Conservation (phyloP, 2,888 invertebrate genomes). For the Amiota minor region DNA sequence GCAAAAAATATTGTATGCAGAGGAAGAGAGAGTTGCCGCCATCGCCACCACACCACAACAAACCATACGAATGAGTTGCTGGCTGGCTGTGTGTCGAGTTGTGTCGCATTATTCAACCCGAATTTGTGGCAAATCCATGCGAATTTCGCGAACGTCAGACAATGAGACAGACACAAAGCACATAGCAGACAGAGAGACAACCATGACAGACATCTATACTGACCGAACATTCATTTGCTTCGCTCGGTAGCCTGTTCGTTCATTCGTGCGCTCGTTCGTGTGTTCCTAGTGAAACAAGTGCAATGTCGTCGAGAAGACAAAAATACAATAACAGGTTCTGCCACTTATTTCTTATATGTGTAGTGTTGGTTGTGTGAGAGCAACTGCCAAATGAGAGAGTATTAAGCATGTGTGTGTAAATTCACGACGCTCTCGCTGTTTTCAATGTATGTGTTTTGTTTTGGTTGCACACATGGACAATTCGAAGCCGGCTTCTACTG, state of each 20-base stretch:
- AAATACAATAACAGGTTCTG: slow-evolving; percentile 54
- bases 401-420: slow-evolving; percentile 35
- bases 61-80: slow-evolving; percentile 19
- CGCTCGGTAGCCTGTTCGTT: too few species aligned
- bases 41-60: slow-evolving; percentile 3
- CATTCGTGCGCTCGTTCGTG: background rate
- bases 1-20: background rate
- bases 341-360: background rate
- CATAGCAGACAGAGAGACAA: slow-evolving; percentile 53
- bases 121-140: slow-evolving; percentile 66
- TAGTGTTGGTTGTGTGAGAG: slow-evolving; percentile 14
- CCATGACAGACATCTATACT: too few species aligned
- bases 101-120: slow-evolving; percentile 66
- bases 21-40: background rate
- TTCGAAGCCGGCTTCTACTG: slow-evolving; percentile 22
- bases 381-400: slow-evolving; percentile 29
- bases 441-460: slow-evolving; percentile 65
- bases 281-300: slow-evolving; percentile 55
- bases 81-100: slow-evolving; percentile 45
- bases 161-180: slow-evolving; percentile 56
- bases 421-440: slow-evolving; percentile 36
- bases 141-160: slow-evolving; percentile 53
- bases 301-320: slow-evolving; percentile 52
- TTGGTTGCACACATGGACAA: slow-evolving; percentile 56
- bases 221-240: too few species aligned